These are phyloP conservation scores for Notoglanidium macrostoma DNA, from an alignment of 2,797 vertebrate species.

Conservation along the genomic window DNA sequence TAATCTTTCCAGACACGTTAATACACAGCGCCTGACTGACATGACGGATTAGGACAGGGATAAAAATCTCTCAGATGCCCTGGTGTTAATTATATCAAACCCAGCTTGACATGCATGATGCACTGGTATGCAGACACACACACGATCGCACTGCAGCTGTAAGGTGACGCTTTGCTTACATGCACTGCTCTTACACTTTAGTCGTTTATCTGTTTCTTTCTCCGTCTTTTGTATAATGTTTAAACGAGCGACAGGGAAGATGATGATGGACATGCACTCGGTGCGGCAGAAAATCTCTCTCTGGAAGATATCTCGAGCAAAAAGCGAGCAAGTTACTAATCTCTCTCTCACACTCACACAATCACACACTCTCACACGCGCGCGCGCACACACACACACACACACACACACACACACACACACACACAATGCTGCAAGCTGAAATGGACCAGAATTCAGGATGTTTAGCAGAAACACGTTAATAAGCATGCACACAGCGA, in stretches of 20 bases:
- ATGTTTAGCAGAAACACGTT: background rate
- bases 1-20: background rate
- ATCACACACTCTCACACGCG: too few relatives aligned
- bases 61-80: background rate
- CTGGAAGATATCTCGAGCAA: background rate
- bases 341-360: too few relatives aligned
- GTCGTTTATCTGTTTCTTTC: background rate
- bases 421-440: background rate
- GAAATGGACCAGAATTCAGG: too few relatives aligned
- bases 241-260: background rate
- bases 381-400: background rate
- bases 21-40: background rate
- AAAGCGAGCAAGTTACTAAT: conserved; percentile 3
- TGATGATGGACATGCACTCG: background rate
- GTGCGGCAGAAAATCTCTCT: background rate
- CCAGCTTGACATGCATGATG: background rate
- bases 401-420: background rate
- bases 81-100: too few relatives aligned
- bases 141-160: conserved; percentile 16
- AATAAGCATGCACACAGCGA: background rate
- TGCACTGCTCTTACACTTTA: too few relatives aligned
- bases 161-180: background rate
- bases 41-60: background rate
- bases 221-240: background rate
- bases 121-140: background rate